Evolutionary conservation across 2,113 vertebrate genomes (phyloP).

Genomic region (Cyprinodon variegatus): DNA sequence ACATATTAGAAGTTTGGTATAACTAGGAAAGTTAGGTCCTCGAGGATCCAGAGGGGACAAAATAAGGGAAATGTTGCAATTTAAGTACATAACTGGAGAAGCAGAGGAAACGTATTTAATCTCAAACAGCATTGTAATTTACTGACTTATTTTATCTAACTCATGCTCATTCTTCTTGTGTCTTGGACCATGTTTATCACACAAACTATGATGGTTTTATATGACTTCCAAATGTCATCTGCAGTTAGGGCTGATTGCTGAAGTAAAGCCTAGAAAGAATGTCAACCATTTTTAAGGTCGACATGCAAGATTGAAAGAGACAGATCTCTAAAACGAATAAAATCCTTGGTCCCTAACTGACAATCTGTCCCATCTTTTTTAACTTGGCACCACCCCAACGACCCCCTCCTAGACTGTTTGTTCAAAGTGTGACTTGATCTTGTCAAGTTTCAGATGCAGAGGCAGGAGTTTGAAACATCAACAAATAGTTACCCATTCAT

Average conservation of each 20-base stretch:
- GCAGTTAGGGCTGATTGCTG: background rate
- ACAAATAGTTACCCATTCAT: slow-evolving; percentile 35
- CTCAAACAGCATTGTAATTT: background rate
- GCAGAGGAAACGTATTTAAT: background rate
- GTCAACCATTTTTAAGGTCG: slow-evolving; percentile 13
- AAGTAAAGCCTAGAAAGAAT: slow-evolving; percentile 14
- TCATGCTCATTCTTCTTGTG: background rate
- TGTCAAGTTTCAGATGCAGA: slow-evolving; percentile 38
- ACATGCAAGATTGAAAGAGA: slow-evolving; percentile 13
- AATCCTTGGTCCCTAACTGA: slow-evolving; percentile 6
- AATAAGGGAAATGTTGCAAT: background rate
- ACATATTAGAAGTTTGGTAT: background rate
- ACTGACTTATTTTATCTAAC: background rate
- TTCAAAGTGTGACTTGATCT: slow-evolving; percentile 33
- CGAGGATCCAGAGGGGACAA: background rate
- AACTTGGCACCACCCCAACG: background rate
- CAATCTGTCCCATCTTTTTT: slow-evolving; percentile 2
- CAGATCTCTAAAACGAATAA: slow-evolving; percentile 23
- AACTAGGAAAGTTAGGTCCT: background rate
- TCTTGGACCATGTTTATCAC: background rate
- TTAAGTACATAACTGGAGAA: too few relatives aligned
- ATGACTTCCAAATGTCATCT: slow-evolving; percentile 21
- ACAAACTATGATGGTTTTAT: background rate
- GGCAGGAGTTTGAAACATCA: slow-evolving; percentile 45
- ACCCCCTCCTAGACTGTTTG: slow-evolving; percentile 6